A percentile compares a stretch with the other conserved stretches of the same genome.
Conservation (phyloP, 2,797 vertebrate genomes). For the Scolopax bukidnonensis region DNA sequence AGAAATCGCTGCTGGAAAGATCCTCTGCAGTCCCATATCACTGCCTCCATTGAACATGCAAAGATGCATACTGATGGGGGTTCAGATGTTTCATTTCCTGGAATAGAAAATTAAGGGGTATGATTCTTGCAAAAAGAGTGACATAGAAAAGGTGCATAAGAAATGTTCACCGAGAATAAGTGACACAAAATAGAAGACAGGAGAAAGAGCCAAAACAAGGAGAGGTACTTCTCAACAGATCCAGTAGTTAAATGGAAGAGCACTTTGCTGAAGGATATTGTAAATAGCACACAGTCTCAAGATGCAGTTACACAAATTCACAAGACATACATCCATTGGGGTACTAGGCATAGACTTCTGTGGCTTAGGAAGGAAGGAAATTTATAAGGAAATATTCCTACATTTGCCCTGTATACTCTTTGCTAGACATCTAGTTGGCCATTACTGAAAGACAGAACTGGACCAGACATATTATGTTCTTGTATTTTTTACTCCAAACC, state of each 20-base stretch:
- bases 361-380: background rate
- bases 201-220: background rate
- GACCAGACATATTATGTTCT: background rate
- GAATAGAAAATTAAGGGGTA: background rate
- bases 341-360: background rate
- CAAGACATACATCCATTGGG: background rate
- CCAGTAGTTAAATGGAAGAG: background rate
- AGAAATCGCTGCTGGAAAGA: background rate
- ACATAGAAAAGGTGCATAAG: background rate
- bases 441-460: background rate
- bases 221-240: background rate
- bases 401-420: background rate
- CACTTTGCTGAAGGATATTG: background rate
- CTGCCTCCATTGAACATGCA: background rate
- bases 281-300: background rate
- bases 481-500: background rate
- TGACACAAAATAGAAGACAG: background rate
- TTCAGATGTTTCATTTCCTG: background rate
- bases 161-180: background rate
- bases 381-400: background rate
- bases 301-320: background rate
- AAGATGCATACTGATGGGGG: background rate
- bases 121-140: background rate
- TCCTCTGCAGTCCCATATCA: background rate
- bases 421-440: background rate